Evolutionary conservation across 1,140 invertebrate species (phyloP), one percentile per base, ranked within the genome.

Genomic region (Bombus balteatus): DNA sequence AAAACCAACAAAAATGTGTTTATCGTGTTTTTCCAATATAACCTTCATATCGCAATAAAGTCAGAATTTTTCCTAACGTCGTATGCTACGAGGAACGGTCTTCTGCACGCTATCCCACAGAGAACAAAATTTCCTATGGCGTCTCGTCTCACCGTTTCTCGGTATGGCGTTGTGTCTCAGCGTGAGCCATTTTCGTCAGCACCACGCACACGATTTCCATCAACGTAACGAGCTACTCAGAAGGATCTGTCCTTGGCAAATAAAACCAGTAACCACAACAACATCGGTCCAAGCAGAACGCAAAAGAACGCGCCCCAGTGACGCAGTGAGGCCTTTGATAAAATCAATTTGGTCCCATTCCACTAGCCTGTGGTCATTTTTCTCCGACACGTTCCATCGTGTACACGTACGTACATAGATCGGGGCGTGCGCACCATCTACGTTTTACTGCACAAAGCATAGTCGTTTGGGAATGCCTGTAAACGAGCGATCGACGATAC

Each of bases 401-500:
- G n/a, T 28, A 12, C 28, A 28, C 28, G 47, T 34, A 77, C 28
- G 25, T 25, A 22, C n/a, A 6, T 25, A 32, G 12, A 25, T 22
- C 53, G 34, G 12, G 47, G 75, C 47, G 39, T 43, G n/a, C 32
- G 28, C 41, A 65, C n/a, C 13, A 47, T 32, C 37, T 47, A 65
- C 57, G 74, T 84, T 89, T 86, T 82, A 74, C 53, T 32, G 79
- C 78, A 89, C 78, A 89, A 82, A 87, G 89, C 88, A 78, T 32
- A 59, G 77, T 72, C 80, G 88, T 85, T 90, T 87, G 86, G 86
- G 72, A 90, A 90, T 84, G 89, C 82, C 80, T 83, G 86, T 90
- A 90, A 88, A 90, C 88, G 82, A 88, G 88, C 89, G 88, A 78
- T 86, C 81, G 83, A 68, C 86, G 88, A 85, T 90, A 89, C 78